Base-by-base conservation (phyloP, 2,113 vertebrate species). In the Solea solea region DNA sequence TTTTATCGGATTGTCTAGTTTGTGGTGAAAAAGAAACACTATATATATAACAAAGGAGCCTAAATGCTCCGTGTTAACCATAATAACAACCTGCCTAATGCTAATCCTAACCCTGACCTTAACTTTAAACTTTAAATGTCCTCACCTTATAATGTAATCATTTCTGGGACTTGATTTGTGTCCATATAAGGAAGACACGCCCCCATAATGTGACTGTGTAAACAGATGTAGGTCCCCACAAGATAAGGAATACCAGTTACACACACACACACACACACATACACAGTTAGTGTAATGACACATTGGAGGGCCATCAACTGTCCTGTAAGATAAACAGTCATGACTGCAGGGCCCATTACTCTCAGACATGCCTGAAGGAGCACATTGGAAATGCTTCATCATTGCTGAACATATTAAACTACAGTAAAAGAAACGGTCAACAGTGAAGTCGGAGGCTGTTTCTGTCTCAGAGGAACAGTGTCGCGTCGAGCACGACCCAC, bases 321-420 rank as follows among this genome's bases (percentile, higher is more conserved):
- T 88, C 78, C 81, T 69, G 76, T 74, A 88, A 90, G 89, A 88
- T 90, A 92, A 92, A 91, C 91, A 92, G 87, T 80, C 66, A 73
- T 77, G 80, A 87, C 84, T 91, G 76, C 82, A 90, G 82, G 82
- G 76, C 80, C 86, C 83, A 88, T 91, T 89, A 86, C 73, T 86
- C 83, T 69, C 62, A 64, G 88, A 76, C 82, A 87, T 76, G 90
- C 84, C 85, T 86, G 81, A 72, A 86, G 72, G 67, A 77, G 65
- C 71, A 74, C 84, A 65, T 77, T 80, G 73, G 53, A 62, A 69
- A 78, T 27, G 68, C 60, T 69, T 64, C 71, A 72, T 86, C 80
- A 82, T 89, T 84, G 88, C 69, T 11, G 12, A 60, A 52, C 61
- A 76, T 34, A 34, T 34, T 76, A 90, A 76, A 66, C 65, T 78